Percentiles rank a stretch among this genome's conserved stretches.
Evolutionary conservation across 1,140 invertebrate species (phyloP).

Genomic region (Macrobrachium rosenbergii): DNA sequence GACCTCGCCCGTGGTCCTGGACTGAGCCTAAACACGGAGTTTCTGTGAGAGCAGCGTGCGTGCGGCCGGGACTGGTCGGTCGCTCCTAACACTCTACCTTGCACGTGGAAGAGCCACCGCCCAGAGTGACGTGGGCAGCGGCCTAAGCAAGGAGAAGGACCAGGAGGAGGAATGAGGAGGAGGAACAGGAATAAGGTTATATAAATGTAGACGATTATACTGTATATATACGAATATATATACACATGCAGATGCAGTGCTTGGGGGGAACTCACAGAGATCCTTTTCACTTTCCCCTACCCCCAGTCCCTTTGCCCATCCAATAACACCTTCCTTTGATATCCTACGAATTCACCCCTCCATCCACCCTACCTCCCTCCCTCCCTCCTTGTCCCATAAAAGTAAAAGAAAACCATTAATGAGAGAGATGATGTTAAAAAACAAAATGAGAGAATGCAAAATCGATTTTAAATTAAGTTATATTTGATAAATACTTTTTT

Average conservation of each 20-base stretch:
- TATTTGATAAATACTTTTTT: too few species aligned
- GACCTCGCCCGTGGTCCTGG: slow-evolving; percentile 54
- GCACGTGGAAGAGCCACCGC: slow-evolving; percentile 54
- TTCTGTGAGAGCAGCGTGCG: slow-evolving; percentile 28
- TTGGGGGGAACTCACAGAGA: too few species aligned
- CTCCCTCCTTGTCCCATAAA: too few species aligned
- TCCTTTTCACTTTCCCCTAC: too few species aligned
- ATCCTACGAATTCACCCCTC: too few species aligned
- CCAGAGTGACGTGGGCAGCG: slow-evolving; percentile 51
- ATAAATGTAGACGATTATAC: slow-evolving; percentile 16
- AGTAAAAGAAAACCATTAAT: too few species aligned
- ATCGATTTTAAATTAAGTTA: too few species aligned
- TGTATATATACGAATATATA: slow-evolving; percentile 35
- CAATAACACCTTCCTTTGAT: too few species aligned
- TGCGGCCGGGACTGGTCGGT: slow-evolving; percentile 44
- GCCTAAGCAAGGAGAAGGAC: slow-evolving; percentile 55
- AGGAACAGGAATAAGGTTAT: slow-evolving; percentile 2
- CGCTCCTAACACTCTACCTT: slow-evolving; percentile 53
- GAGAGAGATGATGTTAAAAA: too few species aligned
- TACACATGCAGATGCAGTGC: slow-evolving; percentile 1
- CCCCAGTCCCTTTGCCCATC: too few species aligned
- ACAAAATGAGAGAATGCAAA: too few species aligned
- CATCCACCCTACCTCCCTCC: too few species aligned
- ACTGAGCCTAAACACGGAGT: slow-evolving; percentile 54
- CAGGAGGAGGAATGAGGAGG: slow-evolving; percentile 29